These are phyloP conservation scores for Trichacis sp. DNA, from an alignment of 2,888 invertebrate species.

Conservation along the genomic window DNA sequence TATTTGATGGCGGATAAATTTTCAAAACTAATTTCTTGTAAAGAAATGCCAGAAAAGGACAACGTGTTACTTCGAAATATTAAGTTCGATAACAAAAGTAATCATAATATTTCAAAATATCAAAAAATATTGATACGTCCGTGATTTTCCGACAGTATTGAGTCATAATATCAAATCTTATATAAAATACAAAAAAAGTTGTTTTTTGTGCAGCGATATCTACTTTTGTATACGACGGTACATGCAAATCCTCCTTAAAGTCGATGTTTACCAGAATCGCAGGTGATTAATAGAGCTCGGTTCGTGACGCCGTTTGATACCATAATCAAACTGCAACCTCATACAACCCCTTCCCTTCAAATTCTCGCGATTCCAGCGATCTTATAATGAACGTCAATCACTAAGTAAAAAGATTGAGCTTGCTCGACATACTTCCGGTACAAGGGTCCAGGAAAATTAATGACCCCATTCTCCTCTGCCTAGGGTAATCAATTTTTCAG, in stretches of 20 bases:
- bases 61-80: too few species aligned
- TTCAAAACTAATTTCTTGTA: too few species aligned
- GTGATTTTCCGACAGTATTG: too few species aligned
- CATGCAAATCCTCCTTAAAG: slow-evolving; percentile 16
- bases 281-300: slow-evolving; percentile 53
- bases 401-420: slow-evolving; percentile 13
- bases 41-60: too few species aligned
- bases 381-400: slow-evolving; percentile 31
- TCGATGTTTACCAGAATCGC: slow-evolving; percentile 37
- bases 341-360: slow-evolving; percentile 28
- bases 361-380: slow-evolving; percentile 14
- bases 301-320: slow-evolving; percentile 50
- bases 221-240: too few species aligned
- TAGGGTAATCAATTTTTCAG: not conserved
- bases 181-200: too few species aligned
- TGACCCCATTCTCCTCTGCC: not conserved
- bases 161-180: too few species aligned
- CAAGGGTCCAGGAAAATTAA: not conserved
- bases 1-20: too few species aligned
- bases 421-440: not conserved
- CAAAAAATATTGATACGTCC: too few species aligned
- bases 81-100: too few species aligned
- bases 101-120: too few species aligned
- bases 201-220: too few species aligned
- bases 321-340: slow-evolving; percentile 49